phyloP scores from a whole-genome alignment of 2,797 vertebrate genomes.

The Smutsia temminckii region DNA sequence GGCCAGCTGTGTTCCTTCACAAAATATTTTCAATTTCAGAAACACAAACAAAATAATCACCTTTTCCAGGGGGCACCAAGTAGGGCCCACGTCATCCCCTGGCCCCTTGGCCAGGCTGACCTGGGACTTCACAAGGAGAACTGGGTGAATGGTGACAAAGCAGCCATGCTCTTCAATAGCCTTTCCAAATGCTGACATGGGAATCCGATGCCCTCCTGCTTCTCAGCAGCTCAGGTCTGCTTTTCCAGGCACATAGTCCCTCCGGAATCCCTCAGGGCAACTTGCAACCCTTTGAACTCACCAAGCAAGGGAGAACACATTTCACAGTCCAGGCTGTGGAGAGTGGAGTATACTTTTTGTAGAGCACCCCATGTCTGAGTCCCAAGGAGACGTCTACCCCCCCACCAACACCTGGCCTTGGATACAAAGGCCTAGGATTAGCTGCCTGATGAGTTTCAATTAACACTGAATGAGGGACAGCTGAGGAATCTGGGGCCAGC shows the following conservation, averaged over 20 bases:
- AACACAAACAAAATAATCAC: neutral
- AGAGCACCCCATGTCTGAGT: neutral
- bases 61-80: neutral
- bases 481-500: neutral
- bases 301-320: neutral
- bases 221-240: neutral
- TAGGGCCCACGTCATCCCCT: neutral
- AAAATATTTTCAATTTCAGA: neutral
- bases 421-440: neutral
- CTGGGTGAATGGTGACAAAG: neutral
- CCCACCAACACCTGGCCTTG: neutral
- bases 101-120: accelerated
- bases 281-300: neutral
- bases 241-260: neutral
- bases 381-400: neutral
- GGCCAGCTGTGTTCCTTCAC: neutral
- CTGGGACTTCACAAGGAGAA: neutral
- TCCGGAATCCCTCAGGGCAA: neutral
- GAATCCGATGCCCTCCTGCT: neutral
- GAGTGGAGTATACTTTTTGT: accelerated
- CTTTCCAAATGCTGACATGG: neutral
- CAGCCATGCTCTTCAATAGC: neutral
- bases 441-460: neutral
- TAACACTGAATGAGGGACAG: neutral
- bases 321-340: neutral